phyloP scores from a whole-genome alignment of 2,888 invertebrate species.

The Lobophora halterata region DNA sequence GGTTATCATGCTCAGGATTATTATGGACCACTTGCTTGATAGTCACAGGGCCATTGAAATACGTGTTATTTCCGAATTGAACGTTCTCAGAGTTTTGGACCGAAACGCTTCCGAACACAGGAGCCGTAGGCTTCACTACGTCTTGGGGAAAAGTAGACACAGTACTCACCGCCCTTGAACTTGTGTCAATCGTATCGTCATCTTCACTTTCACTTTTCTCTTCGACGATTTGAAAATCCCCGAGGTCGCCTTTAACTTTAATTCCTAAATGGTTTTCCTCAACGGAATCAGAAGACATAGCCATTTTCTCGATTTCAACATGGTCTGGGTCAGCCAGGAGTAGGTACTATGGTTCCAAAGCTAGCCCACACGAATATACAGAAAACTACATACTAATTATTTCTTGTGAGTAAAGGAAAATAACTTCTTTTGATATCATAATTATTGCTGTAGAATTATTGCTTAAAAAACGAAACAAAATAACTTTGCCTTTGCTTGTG shows the following conservation, averaged over 20 bases:
- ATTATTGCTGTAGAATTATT: too few species aligned
- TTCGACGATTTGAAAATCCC: constrained; percentile 57
- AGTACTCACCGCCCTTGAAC: constrained; percentile 31
- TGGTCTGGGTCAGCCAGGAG: constrained; percentile 8
- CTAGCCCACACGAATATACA: too few species aligned
- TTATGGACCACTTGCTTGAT: constrained; percentile 86
- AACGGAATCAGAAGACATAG: constrained; percentile 36
- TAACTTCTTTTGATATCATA: too few species aligned
- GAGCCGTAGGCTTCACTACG: constrained; percentile 42
- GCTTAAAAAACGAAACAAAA: too few species aligned
- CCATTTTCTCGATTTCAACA: constrained; percentile 41
- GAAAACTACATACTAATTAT: too few species aligned
- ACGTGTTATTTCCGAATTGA: constrained; percentile 88
- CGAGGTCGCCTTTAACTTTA: constrained; percentile 58
- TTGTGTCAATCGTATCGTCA: constrained; percentile 29
- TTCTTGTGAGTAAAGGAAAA: too few species aligned
- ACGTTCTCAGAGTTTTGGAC: constrained; percentile 86
- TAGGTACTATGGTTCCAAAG: neutral
- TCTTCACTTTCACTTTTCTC: constrained; percentile 50
- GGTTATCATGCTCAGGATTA: constrained; percentile 57
- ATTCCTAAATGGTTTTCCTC: constrained; percentile 42
- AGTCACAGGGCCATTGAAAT: constrained; percentile 88
- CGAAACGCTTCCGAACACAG: constrained; percentile 80
- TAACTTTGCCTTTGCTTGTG: too few species aligned
- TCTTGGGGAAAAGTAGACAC: constrained; percentile 43